Percentiles rank a stretch among this genome's conserved stretches.
Evolutionary conservation across 2,113 vertebrate species (phyloP).

Genomic region (Phasianus colchicus): DNA sequence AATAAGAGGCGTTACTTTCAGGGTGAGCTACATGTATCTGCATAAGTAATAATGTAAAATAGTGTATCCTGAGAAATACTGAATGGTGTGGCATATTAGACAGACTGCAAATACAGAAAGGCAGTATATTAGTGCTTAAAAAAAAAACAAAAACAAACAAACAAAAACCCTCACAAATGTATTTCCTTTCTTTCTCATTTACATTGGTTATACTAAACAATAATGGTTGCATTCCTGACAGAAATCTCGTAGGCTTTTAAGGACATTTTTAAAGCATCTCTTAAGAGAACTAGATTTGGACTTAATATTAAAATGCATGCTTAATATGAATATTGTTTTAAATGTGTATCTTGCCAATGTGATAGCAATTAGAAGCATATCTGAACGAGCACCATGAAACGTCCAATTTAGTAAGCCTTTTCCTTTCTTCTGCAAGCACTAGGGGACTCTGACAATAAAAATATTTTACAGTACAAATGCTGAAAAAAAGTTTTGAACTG

Average conservation of each 20-base stretch:
- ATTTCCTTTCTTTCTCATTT: background rate
- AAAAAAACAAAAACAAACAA: background rate
- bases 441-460: background rate
- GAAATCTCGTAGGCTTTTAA: background rate
- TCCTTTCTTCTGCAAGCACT: background rate
- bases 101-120: background rate
- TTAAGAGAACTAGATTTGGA: background rate
- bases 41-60: background rate
- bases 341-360: background rate
- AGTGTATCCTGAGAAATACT: background rate
- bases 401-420: background rate
- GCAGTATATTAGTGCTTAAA: background rate
- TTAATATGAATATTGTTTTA: background rate
- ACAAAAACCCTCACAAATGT: background rate
- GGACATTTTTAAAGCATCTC: background rate
- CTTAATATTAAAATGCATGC: background rate
- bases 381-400: background rate
- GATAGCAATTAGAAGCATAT: background rate
- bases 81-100: background rate
- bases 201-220: background rate
- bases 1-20: background rate
- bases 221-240: background rate
- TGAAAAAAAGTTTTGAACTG: background rate
- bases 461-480: background rate
- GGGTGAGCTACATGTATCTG: background rate